Conservation (phyloP, 2,888 invertebrate genomes). For the Sphaeridia pumilis region DNA sequence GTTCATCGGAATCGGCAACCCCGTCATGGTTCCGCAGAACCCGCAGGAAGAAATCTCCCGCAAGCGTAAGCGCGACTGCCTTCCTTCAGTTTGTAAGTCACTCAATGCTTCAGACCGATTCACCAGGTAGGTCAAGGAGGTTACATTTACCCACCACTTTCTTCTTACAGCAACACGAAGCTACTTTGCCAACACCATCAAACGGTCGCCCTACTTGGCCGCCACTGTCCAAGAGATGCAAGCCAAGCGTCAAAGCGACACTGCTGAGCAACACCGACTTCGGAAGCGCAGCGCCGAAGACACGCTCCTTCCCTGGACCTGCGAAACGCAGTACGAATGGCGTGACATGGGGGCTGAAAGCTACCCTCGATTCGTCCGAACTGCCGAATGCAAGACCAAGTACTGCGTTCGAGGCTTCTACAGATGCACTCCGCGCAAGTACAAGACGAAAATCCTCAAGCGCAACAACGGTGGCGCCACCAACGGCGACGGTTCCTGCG, state of each 20-base stretch:
- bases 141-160: too few species aligned
- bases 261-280: constrained; percentile 9
- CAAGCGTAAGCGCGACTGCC: constrained; percentile 24
- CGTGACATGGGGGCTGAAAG: constrained; percentile 30
- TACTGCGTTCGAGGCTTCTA: constrained; percentile 34
- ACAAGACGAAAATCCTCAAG: constrained; percentile 34
- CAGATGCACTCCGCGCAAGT: constrained; percentile 29
- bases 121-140: too few species aligned
- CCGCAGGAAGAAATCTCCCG: constrained; percentile 4
- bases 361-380: constrained; percentile 35
- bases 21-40: constrained; percentile 6
- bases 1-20: constrained; percentile 10
- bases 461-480: constrained; percentile 20
- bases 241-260: constrained; percentile 17
- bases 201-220: constrained; percentile 33
- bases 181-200: constrained; percentile 25
- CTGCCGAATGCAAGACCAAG: constrained; percentile 32
- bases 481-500: constrained; percentile 31
- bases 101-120: too few species aligned
- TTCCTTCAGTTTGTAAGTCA: constrained; percentile 25
- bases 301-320: constrained; percentile 28
- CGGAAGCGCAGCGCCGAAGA: constrained; percentile 14
- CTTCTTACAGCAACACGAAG: constrained; percentile 29
- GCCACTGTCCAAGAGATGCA: constrained; percentile 29
- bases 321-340: constrained; percentile 35